Conservation (phyloP, 2,797 vertebrate genomes). For the Periophthalmus magnuspinnatus region DNA sequence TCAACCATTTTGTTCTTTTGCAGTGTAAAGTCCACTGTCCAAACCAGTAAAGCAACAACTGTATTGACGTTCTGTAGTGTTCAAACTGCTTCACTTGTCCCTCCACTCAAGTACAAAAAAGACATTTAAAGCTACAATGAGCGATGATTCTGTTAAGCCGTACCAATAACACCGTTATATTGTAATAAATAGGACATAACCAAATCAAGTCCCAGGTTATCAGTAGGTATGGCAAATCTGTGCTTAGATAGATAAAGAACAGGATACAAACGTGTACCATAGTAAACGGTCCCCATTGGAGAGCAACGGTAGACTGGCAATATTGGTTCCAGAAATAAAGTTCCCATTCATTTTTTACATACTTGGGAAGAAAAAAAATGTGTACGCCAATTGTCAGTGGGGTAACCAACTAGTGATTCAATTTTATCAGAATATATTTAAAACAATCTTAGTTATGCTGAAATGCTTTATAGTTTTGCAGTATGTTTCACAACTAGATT, state of each 20-base stretch:
- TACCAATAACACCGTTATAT: constrained; percentile 16
- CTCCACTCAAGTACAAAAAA: constrained; percentile 11
- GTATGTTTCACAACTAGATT: no score
- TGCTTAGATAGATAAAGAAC: constrained; percentile 17
- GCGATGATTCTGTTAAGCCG: constrained; percentile 54
- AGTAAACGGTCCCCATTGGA: constrained; percentile 9
- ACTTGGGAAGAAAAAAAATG: no score
- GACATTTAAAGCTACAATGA: constrained; percentile 63
- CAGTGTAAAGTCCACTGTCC: constrained; percentile 45
- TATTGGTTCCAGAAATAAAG: neutral
- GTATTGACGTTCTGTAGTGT: constrained; percentile 60
- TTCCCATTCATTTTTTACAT: neutral
- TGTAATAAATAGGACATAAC: neutral
- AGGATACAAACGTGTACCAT: constrained; percentile 37
- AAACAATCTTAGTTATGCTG: no score
- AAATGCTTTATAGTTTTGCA: no score
- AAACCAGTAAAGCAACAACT: constrained; percentile 44
- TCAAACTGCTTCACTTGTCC: constrained; percentile 34
- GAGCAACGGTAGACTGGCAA: neutral
- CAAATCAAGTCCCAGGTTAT: constrained; percentile 17
- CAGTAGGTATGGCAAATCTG: constrained; percentile 33
- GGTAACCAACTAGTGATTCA: no score
- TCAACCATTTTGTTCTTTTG: neutral
- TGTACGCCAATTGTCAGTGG: no score
- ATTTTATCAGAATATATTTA: no score